A percentile compares a stretch with the other conserved stretches of the same genome.
phyloP scores from a whole-genome alignment of 1,140 invertebrate species.

The Mylabris phalerata region DNA sequence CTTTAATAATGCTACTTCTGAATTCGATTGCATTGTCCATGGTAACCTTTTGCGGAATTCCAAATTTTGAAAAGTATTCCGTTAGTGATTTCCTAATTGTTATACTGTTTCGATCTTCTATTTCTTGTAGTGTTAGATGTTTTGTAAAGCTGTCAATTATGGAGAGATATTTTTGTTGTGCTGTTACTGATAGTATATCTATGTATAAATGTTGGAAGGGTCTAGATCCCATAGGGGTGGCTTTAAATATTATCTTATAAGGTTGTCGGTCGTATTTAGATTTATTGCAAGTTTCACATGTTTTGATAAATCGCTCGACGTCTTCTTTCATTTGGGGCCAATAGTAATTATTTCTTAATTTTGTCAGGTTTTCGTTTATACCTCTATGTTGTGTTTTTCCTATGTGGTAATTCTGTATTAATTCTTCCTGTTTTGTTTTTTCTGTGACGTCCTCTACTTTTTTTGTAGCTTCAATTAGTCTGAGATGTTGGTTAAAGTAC shows the following conservation, averaged over 20 bases:
- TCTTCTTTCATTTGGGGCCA: not conserved
- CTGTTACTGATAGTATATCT: not conserved
- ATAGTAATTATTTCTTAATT: not conserved
- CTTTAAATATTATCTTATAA: not conserved
- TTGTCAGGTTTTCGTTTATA: not conserved
- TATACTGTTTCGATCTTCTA: no score
- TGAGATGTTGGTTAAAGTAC: not conserved
- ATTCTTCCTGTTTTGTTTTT: not conserved
- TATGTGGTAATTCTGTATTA: not conserved
- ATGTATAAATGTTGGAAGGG: not conserved
- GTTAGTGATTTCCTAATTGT: no score
- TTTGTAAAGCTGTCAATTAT: not conserved
- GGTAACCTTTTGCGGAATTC: no score
- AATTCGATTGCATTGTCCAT: no score
- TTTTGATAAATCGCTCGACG: not conserved
- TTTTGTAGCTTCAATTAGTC: not conserved
- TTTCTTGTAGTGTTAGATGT: no score
- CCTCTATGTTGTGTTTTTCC: not conserved
- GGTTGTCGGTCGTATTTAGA: conserved; percentile 4
- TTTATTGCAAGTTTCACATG: not conserved
- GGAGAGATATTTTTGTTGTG: not conserved
- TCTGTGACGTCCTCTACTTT: not conserved
- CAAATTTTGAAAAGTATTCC: no score
- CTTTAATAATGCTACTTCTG: no score
- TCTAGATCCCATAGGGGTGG: not conserved